Evolutionary conservation across 2,888 invertebrate species (phyloP).

Genomic region (Andrena haemorrhoa): DNA sequence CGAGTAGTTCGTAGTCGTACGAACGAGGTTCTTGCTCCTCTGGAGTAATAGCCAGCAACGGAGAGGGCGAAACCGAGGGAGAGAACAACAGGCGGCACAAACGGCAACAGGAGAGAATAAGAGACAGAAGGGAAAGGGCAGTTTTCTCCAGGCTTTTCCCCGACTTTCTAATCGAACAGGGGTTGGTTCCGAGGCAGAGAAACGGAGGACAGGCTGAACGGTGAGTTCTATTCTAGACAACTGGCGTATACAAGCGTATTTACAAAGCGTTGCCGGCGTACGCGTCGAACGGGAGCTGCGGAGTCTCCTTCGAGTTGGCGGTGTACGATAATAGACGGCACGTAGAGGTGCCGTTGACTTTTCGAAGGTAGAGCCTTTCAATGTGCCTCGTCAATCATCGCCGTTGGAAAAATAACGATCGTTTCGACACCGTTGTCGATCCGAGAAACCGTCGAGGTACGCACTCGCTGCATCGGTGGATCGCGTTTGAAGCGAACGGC

Average conservation of each 20-base stretch:
- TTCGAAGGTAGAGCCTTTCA: slow-evolving; percentile 27
- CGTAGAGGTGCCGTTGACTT: slow-evolving; percentile 24
- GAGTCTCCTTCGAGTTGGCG: not conserved
- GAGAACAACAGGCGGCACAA: not conserved
- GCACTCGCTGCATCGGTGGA: not conserved
- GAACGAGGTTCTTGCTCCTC: slow-evolving; percentile 18
- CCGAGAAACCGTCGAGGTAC: not conserved
- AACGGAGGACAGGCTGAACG: slow-evolving; percentile 21
- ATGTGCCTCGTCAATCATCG: not conserved
- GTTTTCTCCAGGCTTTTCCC: not conserved
- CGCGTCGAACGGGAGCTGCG: not conserved
- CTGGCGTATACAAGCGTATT: slow-evolving; percentile 1
- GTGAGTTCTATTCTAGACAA: slow-evolving; percentile 22
- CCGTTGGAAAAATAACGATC: not conserved
- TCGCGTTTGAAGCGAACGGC: slow-evolving; percentile 16
- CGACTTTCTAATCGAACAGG: not conserved
- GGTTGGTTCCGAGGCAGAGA: not conserved
- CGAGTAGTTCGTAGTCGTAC: slow-evolving; percentile 29
- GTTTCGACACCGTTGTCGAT: not conserved
- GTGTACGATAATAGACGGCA: not conserved
- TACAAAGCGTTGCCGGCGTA: not conserved
- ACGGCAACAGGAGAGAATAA: not conserved
- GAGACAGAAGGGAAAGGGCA: not conserved
- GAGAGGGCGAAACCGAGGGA: not conserved
- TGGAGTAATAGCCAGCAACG: not conserved